Evolutionary conservation across 2,888 invertebrate species (phyloP).

Genomic region (Drosophila helvetica): DNA sequence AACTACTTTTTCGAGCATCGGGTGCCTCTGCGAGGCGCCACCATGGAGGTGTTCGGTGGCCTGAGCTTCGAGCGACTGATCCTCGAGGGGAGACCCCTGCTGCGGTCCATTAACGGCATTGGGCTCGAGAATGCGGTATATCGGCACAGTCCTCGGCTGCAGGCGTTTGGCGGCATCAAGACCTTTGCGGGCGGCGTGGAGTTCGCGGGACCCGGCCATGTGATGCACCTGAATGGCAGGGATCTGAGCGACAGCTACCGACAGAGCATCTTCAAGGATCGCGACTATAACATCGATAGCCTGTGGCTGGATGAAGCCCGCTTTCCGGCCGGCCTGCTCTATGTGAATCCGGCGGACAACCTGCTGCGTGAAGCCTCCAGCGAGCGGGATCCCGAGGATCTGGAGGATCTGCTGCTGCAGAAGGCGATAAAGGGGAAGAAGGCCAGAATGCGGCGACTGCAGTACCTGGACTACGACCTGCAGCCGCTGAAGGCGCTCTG

Average conservation of each 20-base stretch:
- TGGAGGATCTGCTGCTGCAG: background rate
- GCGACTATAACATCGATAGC: constrained; percentile 73
- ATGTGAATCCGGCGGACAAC: background rate
- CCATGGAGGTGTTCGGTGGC: constrained; percentile 76
- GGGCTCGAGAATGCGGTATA: constrained; percentile 69
- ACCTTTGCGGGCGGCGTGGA: constrained; percentile 64
- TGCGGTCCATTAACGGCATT: constrained; percentile 78
- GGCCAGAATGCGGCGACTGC: constrained; percentile 43
- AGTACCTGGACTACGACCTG: constrained; percentile 76
- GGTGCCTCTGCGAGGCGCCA: constrained; percentile 64
- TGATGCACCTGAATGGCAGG: constrained; percentile 69
- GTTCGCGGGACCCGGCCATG: constrained; percentile 74
- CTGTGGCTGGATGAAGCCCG: constrained; percentile 68
- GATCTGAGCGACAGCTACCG: constrained; percentile 74
- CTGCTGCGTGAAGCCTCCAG: background rate
- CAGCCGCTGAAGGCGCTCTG: constrained; percentile 47
- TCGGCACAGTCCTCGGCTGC: constrained; percentile 59
- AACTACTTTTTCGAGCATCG: constrained; percentile 78
- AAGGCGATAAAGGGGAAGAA: background rate
- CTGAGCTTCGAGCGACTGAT: constrained; percentile 75
- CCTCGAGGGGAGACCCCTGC: constrained; percentile 58
- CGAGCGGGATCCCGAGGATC: background rate
- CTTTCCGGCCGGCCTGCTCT: constrained; percentile 68
- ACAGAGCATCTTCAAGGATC: constrained; percentile 70
- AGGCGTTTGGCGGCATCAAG: constrained; percentile 73